Evolutionary conservation across 2,113 vertebrate genomes (phyloP), one percentile per base, ranked within the genome.

Genomic region (Oncorhynchus mykiss): DNA sequence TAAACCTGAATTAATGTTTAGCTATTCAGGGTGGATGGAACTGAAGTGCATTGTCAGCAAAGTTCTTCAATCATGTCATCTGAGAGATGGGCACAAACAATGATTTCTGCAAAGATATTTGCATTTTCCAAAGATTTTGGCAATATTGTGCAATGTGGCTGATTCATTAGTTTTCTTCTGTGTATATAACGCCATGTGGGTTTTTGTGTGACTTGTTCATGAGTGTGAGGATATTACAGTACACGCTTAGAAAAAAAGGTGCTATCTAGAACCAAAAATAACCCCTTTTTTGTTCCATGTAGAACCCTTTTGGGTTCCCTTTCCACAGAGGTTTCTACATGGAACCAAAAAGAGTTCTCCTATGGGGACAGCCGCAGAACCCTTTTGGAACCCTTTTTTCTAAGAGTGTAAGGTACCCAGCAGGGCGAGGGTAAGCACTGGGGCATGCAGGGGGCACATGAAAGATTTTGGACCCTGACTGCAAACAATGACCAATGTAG

Each of bases 41-140:
- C 8, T 39, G 39, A 64, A 59, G 24, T 39, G 29, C 71, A 31
- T 27, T 60, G 57, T 73, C 72, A 73, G 71, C 59, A 45, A 31
- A 20, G 29, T 68, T 68, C 13, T 29, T 7, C 39, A 39, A 18
- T 68, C 5, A 68, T 31, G 13, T 68, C 27, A 39, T 39, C 31
- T 39, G 27, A 18, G 2, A 18, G 29, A 34, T 39, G 13, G 66
- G 66, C 5, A 20, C 27, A 13, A 5, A 18, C 29, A n/a, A 34
- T 18, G 13, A 6, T 34, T 22, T 20, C 34, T 34, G 34, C 34
- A 34, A 34, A 34, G 34, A 34, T 34, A 7, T 34, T 34, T 6
- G 34, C 34, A 8, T 34, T 34, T 34, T 34, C 34, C 34, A 9
- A 39, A 39, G 39, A 9, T 9, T 39, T 39, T 39, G 34, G 34